Percentiles rank a stretch among this genome's conserved stretches.
These are phyloP conservation scores for Drosophila malerkotliana DNA, from an alignment of 1,140 invertebrate genomes.

Conservation along the genomic window DNA sequence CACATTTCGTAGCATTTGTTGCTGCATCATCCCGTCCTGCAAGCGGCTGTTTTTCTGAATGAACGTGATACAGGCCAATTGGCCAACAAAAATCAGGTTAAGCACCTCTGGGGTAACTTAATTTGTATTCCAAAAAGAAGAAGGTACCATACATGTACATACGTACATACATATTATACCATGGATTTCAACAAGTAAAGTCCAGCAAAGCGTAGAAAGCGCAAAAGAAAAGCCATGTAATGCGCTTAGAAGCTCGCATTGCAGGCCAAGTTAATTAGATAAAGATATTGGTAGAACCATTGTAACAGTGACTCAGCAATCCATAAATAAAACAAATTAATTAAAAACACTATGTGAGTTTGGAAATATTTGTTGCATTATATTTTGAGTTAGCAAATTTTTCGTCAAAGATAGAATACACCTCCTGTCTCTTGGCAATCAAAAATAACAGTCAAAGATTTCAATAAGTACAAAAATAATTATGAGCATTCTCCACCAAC, in stretches of 20 bases:
- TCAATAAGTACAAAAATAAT: conserved; percentile 54
- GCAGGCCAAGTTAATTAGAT: conserved; percentile 1
- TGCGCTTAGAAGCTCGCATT: conserved; percentile 7
- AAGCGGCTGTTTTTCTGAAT: conserved; percentile 59
- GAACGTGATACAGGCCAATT: conserved; percentile 63
- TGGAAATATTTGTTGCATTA: conserved; percentile 62
- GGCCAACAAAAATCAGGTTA: conserved; percentile 74
- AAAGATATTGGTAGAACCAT: conserved; percentile 11
- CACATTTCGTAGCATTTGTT: conserved; percentile 55
- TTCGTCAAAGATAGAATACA: conserved; percentile 21
- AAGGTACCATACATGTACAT: too few species aligned
- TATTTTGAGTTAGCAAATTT: conserved; percentile 61
- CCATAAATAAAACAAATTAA: neutral
- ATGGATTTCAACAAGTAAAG: conserved; percentile 37
- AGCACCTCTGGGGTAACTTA: conserved; percentile 71
- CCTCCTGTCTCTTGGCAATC: conserved; percentile 26
- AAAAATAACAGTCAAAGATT: conserved; percentile 75
- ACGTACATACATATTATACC: conserved; percentile 11
- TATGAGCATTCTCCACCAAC: conserved; percentile 33
- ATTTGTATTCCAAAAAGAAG: conserved; percentile 47
- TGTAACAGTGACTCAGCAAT: conserved; percentile 39
- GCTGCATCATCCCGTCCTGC: conserved; percentile 63
- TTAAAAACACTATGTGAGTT: conserved; percentile 14
- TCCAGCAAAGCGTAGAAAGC: conserved; percentile 66
- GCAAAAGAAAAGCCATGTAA: conserved; percentile 6